A percentile compares a stretch with the other conserved stretches of the same genome.
These are phyloP conservation scores for Lasioglossum lativentre DNA, from an alignment of 2,888 invertebrate species.

Conservation along the genomic window DNA sequence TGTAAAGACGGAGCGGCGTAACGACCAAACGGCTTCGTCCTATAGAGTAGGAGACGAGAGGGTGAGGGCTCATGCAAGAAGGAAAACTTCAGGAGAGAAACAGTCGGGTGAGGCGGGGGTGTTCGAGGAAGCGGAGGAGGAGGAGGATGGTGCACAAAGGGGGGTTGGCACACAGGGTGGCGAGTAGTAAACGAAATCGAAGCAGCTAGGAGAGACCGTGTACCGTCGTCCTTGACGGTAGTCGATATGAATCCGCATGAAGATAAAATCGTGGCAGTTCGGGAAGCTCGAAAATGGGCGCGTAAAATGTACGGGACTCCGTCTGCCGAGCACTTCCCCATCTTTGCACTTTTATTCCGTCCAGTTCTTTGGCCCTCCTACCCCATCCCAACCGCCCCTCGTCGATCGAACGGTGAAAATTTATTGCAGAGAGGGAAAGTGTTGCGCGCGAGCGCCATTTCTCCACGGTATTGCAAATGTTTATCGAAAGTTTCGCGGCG, in stretches of 20 bases:
- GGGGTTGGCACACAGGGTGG: neutral
- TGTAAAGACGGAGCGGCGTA: slow-evolving; percentile 83
- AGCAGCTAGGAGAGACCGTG: slow-evolving; percentile 56
- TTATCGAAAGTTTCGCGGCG: neutral
- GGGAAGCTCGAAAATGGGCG: slow-evolving; percentile 44
- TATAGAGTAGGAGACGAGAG: slow-evolving; percentile 76
- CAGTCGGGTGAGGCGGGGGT: slow-evolving; percentile 14
- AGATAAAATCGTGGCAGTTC: slow-evolving; percentile 74
- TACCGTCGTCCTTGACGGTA: slow-evolving; percentile 58
- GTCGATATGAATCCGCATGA: slow-evolving; percentile 72
- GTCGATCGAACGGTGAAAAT: neutral
- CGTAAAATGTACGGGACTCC: slow-evolving; percentile 24
- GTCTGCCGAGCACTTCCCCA: neutral
- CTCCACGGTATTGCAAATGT: neutral
- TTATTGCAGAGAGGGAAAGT: neutral
- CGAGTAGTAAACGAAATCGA: slow-evolving; percentile 70
- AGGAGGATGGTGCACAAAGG: neutral
- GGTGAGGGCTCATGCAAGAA: slow-evolving; percentile 52
- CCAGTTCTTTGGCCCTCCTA: neutral
- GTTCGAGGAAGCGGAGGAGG: slow-evolving; percentile 12
- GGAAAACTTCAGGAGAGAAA: slow-evolving; percentile 42
- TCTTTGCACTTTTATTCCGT: neutral
- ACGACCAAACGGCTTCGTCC: slow-evolving; percentile 80
- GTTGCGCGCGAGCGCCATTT: neutral
- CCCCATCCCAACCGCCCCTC: neutral